Base-by-base conservation (phyloP, 2,113 vertebrate genomes). In the Carassius auratus region DNA sequence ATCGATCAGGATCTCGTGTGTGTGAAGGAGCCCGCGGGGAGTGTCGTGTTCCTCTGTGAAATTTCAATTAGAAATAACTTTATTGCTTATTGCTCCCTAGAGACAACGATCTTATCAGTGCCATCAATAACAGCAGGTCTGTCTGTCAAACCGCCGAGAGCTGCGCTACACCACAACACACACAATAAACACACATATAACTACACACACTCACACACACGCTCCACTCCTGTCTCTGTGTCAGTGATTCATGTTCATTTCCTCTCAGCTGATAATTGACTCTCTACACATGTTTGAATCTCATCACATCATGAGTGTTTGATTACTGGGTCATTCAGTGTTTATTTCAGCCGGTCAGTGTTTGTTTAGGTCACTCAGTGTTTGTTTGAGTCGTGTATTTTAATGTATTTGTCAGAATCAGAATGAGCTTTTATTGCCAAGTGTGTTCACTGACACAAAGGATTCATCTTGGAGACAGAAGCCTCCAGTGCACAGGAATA, bases 31-130 rank as follows among this genome's bases (percentile, higher is more conserved):
- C 48, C 52, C 78, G 76, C 59, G 23, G 52, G 81, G 73, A 78
- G 55, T 83, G 52, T 89, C 69, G 33, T 83, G 83, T 87, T 89
- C 79, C 86, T 83, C 87, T 89, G 88, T 80, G 86, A 92, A 91
- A 89, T 92, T 93, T 93, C 89, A 92, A 92, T 93, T 93, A 95
- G 88, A 91, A 94, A 92, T 91, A 92, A 92, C 91, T 91, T 90
- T 91, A 91, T 91, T 92, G 90, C 89, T 89, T 90, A 92, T 86
- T 88, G 90, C 66, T 89, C 91, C 90, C 91, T 4, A 13, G 91
- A 90, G 92, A 92, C 90, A 55, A 83, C 82, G 89, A 91, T 92
- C 92, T 79, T 92, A 93, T 94, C 92, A 88, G 57, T 90, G 92
- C 90, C 92, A 90, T 93, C 91, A 91, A 90, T 92, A 91, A 92